Conservation (phyloP, 2,113 vertebrate species). For the Muntiacus reevesi region DNA sequence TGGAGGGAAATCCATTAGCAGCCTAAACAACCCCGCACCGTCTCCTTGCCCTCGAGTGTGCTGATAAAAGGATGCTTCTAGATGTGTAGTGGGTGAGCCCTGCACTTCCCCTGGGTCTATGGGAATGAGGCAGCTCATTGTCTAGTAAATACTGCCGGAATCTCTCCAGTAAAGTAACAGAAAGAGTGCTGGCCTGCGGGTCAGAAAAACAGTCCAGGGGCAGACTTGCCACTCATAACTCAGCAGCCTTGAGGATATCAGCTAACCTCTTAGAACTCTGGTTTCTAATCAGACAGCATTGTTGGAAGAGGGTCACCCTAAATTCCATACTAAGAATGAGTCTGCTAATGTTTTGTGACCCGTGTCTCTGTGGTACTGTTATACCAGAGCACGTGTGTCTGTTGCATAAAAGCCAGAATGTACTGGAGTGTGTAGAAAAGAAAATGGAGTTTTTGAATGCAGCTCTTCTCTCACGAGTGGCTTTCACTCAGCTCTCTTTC, state of each 20-base stretch:
- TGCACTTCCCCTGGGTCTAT: background rate
- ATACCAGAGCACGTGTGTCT: background rate
- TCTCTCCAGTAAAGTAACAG: background rate
- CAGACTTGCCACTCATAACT: background rate
- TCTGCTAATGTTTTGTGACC: background rate
- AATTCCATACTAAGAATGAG: background rate
- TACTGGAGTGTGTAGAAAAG: background rate
- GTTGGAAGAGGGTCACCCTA: background rate
- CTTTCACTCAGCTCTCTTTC: background rate
- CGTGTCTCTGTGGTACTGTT: background rate
- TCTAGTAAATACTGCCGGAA: background rate
- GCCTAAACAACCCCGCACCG: background rate
- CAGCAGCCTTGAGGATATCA: background rate
- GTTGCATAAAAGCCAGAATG: background rate
- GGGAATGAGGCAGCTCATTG: background rate
- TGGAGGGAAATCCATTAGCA: background rate
- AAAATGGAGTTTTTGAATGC: background rate
- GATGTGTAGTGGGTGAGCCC: background rate
- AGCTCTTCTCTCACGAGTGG: background rate
- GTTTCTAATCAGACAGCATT: background rate
- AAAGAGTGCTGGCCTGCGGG: fast-evolving
- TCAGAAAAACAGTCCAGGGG: background rate
- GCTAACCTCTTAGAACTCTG: background rate
- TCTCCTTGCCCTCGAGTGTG: background rate
- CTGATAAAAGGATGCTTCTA: background rate